phyloP scores from a whole-genome alignment of 2,888 invertebrate species.

The Drosophila leonis region DNA sequence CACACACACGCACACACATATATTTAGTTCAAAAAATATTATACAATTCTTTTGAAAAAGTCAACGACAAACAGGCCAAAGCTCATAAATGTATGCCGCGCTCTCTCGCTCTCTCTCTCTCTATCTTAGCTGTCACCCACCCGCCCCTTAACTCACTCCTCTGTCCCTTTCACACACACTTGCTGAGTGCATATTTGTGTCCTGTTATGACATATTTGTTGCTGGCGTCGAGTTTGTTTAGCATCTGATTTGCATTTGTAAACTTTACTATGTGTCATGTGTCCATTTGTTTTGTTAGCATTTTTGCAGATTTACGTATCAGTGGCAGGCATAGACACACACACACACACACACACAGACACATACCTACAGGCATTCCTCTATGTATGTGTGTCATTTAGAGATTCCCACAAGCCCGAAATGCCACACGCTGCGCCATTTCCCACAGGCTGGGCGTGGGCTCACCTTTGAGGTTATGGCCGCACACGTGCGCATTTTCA shows the following conservation, averaged over 20 bases:
- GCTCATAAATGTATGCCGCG: constrained; percentile 70
- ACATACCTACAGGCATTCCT: not conserved
- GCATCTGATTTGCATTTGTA: constrained; percentile 81
- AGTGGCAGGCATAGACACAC: constrained; percentile 40
- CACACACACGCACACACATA: constrained; percentile 32
- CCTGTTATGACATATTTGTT: constrained; percentile 78
- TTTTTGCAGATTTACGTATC: constrained; percentile 73
- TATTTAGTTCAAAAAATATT: constrained; percentile 72
- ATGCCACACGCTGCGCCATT: constrained; percentile 27
- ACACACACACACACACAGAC: not conserved
- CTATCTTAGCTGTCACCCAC: too few relatives aligned
- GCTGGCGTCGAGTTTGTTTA: constrained; percentile 75
- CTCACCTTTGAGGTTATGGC: constrained; percentile 39
- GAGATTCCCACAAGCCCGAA: constrained; percentile 3
- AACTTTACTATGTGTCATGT: constrained; percentile 70
- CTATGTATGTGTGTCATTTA: not conserved
- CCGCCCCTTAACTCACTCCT: too few relatives aligned
- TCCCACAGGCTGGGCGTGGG: constrained; percentile 7
- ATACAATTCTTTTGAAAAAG: constrained; percentile 78
- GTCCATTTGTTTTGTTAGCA: constrained; percentile 63
- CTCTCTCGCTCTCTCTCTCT: not conserved
- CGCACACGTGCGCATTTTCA: constrained; percentile 39
- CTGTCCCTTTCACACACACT: constrained; percentile 17
- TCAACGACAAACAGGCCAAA: constrained; percentile 70
- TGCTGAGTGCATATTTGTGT: constrained; percentile 60